phyloP scores from a whole-genome alignment of 2,797 vertebrate species.

The Pangasius krempfi region DNA sequence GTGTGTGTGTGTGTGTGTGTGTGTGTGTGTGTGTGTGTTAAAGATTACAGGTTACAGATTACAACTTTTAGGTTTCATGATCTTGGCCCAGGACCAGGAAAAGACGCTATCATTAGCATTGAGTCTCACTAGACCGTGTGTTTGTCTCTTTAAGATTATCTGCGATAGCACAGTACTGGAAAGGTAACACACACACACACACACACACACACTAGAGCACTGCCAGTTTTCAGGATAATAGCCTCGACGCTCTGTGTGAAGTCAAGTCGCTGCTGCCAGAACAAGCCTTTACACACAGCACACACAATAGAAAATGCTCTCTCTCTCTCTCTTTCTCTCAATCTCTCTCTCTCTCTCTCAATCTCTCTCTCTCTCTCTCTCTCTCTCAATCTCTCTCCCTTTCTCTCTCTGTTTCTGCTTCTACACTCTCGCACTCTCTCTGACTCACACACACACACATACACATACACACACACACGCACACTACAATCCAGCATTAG shows the following conservation, averaged over 20 bases:
- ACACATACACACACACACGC: constrained; percentile 22
- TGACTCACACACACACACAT: background rate
- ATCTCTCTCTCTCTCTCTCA: too few relatives aligned
- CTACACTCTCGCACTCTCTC: background rate
- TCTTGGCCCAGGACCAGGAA: constrained; percentile 18
- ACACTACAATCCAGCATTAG: constrained; percentile 14
- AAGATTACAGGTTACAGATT: constrained; percentile 31
- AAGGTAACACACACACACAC: constrained; percentile 32
- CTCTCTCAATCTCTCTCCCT: background rate
- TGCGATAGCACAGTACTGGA: constrained; percentile 15
- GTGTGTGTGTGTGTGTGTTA: background rate
- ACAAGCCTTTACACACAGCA: constrained; percentile 52
- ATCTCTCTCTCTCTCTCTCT: background rate
- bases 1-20: background rate
- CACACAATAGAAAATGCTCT: constrained; percentile 44
- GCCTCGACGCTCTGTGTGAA: constrained; percentile 62
- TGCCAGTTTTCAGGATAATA: constrained; percentile 72
- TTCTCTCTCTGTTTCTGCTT: background rate
- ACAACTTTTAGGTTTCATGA: background rate
- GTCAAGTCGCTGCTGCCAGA: constrained; percentile 59
- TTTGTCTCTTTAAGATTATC: constrained; percentile 28
- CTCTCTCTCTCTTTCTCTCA: background rate
- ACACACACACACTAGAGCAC: constrained; percentile 8
- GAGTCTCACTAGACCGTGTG: constrained; percentile 26
- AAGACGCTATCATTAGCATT: constrained; percentile 8